Conservation (phyloP, 2,797 vertebrate species). For the Australoheros facetus region DNA sequence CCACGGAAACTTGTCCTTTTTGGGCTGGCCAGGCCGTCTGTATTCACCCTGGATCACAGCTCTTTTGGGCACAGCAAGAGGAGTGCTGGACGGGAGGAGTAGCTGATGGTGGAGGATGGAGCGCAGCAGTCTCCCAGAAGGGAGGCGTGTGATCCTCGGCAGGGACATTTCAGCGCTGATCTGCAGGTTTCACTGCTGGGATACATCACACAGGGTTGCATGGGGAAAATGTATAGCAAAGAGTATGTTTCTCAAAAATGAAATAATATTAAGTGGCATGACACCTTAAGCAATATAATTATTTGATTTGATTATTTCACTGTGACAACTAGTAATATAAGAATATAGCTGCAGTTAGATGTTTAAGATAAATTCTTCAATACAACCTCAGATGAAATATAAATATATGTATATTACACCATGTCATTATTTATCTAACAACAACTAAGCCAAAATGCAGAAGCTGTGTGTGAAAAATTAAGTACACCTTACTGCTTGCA, state of each 20-base stretch:
- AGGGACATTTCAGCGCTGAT: slow-evolving; percentile 57
- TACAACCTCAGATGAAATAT: no score
- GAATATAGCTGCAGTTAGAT: background rate
- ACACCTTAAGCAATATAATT: background rate
- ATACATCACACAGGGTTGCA: slow-evolving; percentile 10
- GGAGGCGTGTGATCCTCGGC: slow-evolving; percentile 44
- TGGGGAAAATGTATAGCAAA: background rate
- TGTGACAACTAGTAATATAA: no score
- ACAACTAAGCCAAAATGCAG: no score
- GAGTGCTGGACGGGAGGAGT: slow-evolving; percentile 26
- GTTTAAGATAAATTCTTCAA: background rate
- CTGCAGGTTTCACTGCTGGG: slow-evolving; percentile 33
- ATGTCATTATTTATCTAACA: no score
- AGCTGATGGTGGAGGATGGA: slow-evolving; percentile 32
- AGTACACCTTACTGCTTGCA: no score
- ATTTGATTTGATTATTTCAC: background rate
- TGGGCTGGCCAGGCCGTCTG: slow-evolving; percentile 83
- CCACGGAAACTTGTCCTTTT: slow-evolving; percentile 76
- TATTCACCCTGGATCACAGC: slow-evolving; percentile 68
- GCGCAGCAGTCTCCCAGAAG: slow-evolving; percentile 44
- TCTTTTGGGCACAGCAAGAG: slow-evolving; percentile 47
- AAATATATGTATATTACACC: no score
- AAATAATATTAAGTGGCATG: background rate
- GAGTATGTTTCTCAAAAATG: background rate
- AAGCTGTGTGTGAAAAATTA: no score